Conservation (phyloP, 2,888 invertebrate genomes). For the Gymnoscelis rufifasciata region DNA sequence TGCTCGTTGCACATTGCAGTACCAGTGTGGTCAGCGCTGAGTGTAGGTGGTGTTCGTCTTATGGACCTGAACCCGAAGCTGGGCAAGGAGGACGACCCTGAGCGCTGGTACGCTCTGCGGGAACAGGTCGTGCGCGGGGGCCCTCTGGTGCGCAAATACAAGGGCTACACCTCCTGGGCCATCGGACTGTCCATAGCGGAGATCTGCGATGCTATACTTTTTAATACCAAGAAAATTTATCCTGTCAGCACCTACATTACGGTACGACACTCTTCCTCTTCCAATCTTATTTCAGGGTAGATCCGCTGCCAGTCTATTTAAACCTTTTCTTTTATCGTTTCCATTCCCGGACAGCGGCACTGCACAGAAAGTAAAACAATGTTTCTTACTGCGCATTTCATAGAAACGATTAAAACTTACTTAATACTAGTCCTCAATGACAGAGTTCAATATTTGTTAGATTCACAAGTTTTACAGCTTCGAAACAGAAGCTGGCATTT, state of each 20-base stretch:
- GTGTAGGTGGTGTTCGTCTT: background rate
- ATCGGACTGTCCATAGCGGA: background rate
- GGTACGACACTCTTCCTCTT: background rate
- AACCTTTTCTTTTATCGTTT: too few species aligned
- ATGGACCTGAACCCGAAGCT: background rate
- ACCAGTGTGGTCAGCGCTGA: background rate
- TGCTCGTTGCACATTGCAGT: too few species aligned
- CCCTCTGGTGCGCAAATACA: background rate
- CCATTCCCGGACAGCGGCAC: too few species aligned
- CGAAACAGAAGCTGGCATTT: too few species aligned
- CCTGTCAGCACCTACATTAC: conserved; percentile 3
- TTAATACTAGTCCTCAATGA: too few species aligned
- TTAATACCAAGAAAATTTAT: background rate
- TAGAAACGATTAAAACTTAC: too few species aligned
- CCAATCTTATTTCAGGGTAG: too few species aligned
- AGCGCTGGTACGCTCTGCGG: background rate
- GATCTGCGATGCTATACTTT: background rate
- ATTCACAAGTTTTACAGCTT: too few species aligned
- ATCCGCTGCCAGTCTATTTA: too few species aligned
- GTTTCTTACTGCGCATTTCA: too few species aligned
- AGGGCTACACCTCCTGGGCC: background rate
- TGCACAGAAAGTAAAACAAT: too few species aligned
- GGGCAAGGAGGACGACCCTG: background rate
- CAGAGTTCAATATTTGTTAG: too few species aligned
- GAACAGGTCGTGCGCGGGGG: background rate